phyloP scores from a whole-genome alignment of 2,797 vertebrate genomes.

The Danio choprae region DNA sequence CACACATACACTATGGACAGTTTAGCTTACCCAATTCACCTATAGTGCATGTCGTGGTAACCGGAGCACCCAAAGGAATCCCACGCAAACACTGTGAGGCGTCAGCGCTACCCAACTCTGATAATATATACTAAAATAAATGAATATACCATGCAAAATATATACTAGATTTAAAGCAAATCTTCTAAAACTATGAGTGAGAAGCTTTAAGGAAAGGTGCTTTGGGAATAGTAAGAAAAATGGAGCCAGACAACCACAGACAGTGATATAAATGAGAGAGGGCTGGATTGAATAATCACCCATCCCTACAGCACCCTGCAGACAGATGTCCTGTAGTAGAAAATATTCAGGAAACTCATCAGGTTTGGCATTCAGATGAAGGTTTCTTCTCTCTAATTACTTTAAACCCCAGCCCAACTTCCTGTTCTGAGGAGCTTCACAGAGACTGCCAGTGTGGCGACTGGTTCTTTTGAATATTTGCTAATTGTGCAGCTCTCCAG shows the following conservation, averaged over 20 bases:
- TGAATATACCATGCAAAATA: not conserved
- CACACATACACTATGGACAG: too few relatives aligned
- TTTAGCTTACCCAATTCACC: too few relatives aligned
- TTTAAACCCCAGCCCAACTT: constrained; percentile 35
- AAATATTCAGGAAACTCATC: constrained; percentile 40
- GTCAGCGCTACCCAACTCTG: too few relatives aligned
- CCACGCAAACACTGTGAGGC: too few relatives aligned
- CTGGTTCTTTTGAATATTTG: constrained; percentile 26
- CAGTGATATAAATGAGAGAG: constrained; percentile 44
- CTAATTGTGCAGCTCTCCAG: constrained; percentile 30
- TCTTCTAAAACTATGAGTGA: not conserved
- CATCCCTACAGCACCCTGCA: not conserved
- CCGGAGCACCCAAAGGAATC: too few relatives aligned
- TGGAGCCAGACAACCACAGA: constrained; percentile 29
- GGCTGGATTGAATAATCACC: constrained; percentile 51
- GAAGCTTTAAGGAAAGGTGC: not conserved
- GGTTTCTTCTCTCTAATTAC: constrained; percentile 34
- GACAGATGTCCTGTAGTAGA: constrained; percentile 44
- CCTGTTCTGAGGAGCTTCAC: constrained; percentile 35
- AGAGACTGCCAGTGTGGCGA: constrained; percentile 17
- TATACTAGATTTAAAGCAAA: not conserved
- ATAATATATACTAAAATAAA: not conserved
- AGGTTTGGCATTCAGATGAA: constrained; percentile 45
- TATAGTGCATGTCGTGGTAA: too few relatives aligned
- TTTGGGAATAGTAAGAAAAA: constrained; percentile 28